Percentiles rank a stretch among this genome's conserved stretches.
phyloP scores from a whole-genome alignment of 2,888 invertebrate genomes.

The Heliconius charithonia region DNA sequence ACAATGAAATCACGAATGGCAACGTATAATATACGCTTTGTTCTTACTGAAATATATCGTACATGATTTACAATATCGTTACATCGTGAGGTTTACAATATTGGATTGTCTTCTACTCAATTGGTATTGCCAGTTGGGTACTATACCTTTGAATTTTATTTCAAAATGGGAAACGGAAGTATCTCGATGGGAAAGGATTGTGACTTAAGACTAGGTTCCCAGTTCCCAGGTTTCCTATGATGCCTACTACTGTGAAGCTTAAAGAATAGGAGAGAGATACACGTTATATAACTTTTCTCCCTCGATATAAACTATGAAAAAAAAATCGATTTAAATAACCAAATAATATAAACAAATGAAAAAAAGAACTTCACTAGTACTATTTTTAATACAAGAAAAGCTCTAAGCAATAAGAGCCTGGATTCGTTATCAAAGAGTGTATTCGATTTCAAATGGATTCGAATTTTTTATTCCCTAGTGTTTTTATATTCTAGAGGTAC shows the following conservation, averaged over 20 bases:
- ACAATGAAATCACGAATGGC: neutral
- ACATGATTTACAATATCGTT: neutral
- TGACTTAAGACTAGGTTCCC: neutral
- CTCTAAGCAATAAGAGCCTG: conserved; percentile 1
- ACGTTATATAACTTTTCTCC: no score
- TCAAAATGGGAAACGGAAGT: neutral
- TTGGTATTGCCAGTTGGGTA: neutral
- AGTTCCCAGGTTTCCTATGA: neutral
- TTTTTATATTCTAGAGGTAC: neutral
- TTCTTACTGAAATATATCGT: conserved; percentile 11
- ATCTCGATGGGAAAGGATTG: neutral
- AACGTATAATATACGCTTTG: conserved; percentile 8
- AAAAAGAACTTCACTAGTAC: neutral
- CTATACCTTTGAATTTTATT: neutral
- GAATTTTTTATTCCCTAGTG: neutral
- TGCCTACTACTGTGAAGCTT: no score
- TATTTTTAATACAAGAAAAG: neutral
- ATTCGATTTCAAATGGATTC: conserved; percentile 5
- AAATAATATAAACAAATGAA: neutral
- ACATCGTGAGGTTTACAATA: conserved; percentile 9
- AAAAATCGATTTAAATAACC: neutral
- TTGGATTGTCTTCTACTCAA: conserved; percentile 1
- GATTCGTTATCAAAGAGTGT: conserved; percentile 12
- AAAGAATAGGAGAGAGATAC: no score
- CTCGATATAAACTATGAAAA: no score